phyloP scores from a whole-genome alignment of 2,113 vertebrate genomes.

The Amia ocellicauda region DNA sequence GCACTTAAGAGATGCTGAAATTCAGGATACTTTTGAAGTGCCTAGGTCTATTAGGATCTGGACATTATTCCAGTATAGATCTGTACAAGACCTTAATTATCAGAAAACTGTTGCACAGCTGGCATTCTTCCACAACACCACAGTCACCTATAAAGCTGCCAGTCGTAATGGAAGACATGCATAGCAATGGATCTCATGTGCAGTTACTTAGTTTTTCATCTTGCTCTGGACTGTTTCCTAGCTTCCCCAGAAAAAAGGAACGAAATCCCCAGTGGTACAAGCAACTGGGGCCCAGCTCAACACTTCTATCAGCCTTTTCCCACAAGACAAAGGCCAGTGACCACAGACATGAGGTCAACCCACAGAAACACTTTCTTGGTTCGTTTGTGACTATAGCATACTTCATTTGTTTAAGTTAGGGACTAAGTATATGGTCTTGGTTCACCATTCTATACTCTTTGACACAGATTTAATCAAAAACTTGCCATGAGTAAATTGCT shows the following conservation, averaged over 20 bases:
- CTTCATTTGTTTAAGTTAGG: background rate
- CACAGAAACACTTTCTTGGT: background rate
- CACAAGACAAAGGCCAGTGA: background rate
- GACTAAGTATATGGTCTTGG: background rate
- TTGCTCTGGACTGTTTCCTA: background rate
- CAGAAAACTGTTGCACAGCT: slow-evolving; percentile 6
- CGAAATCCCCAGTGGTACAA: background rate
- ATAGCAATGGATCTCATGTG: background rate
- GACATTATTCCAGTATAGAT: slow-evolving; percentile 26
- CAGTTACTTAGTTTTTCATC: slow-evolving; percentile 6
- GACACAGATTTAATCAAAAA: too few species aligned
- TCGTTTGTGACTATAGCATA: too few species aligned
- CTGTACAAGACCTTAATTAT: slow-evolving; percentile 15
- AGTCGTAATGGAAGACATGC: slow-evolving; percentile 3
- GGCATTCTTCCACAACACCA: background rate
- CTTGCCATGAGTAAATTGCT: too few species aligned
- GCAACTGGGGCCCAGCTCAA: background rate
- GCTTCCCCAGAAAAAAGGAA: background rate
- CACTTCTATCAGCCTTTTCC: background rate
- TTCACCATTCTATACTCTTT: too few species aligned
- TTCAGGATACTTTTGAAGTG: slow-evolving; percentile 27
- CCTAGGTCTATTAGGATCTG: slow-evolving; percentile 36
- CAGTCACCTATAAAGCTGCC: slow-evolving; percentile 15
- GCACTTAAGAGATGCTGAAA: slow-evolving; percentile 22
- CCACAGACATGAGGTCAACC: background rate